Conservation (phyloP, 2,797 vertebrate species). For the Anableps anableps region DNA sequence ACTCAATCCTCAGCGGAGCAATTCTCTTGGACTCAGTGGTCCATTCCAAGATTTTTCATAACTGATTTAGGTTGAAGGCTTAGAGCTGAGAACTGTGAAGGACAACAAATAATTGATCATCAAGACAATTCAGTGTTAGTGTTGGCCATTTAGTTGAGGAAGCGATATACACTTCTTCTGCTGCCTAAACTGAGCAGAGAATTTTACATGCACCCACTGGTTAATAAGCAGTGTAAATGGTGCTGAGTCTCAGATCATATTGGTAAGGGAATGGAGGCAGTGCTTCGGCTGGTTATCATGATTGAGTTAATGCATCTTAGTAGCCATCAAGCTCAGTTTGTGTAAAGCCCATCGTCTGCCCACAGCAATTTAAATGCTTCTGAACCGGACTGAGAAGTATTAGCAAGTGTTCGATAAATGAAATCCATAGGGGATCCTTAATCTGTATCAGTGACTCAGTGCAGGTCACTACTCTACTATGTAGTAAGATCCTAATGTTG, state of each 20-base stretch:
- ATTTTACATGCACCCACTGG: slow-evolving; percentile 1
- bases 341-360: neutral
- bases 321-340: neutral
- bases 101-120: neutral
- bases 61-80: neutral
- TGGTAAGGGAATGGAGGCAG: neutral
- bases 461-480: neutral
- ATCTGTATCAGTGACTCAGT: neutral
- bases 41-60: neutral
- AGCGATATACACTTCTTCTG: neutral
- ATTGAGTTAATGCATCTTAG: no score
- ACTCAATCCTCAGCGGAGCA: no score
- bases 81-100: neutral
- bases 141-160: neutral
- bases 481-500: neutral
- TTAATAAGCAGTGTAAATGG: neutral
- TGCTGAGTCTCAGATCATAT: neutral
- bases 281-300: no score
- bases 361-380: neutral
- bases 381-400: neutral
- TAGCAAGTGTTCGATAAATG: neutral
- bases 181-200: neutral
- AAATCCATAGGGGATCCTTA: neutral
- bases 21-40: neutral
- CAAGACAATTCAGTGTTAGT: neutral